Evolutionary conservation across 2,113 vertebrate species (phyloP).

Genomic region (Regulus satrapa): DNA sequence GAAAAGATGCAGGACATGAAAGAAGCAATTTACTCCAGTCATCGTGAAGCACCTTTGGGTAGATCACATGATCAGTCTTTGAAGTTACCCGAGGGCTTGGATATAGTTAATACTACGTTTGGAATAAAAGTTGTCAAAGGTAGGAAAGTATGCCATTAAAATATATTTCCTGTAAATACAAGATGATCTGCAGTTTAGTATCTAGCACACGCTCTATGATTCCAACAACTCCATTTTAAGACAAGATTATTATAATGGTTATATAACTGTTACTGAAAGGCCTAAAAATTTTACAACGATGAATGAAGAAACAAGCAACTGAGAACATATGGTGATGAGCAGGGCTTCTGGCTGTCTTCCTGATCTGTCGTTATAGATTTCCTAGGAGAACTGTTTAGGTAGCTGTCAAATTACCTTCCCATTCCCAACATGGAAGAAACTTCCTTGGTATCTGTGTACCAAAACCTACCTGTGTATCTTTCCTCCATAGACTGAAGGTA

Average conservation of each 20-base stretch:
- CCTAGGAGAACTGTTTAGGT: background rate
- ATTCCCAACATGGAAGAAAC: background rate
- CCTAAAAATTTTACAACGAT: background rate
- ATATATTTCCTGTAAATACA: background rate
- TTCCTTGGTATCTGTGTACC: no score
- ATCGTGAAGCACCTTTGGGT: constrained; percentile 71
- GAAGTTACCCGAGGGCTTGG: constrained; percentile 72
- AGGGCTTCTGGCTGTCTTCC: background rate
- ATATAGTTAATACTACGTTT: constrained; percentile 72
- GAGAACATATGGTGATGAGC: background rate
- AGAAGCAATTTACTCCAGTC: constrained; percentile 74
- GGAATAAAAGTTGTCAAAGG: constrained; percentile 66
- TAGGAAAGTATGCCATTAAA: constrained; percentile 16
- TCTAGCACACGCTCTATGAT: background rate
- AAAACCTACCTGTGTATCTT: background rate
- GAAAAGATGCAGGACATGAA: constrained; percentile 75
- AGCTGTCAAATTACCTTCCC: background rate
- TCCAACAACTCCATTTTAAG: background rate
- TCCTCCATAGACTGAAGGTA: background rate
- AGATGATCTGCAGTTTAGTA: background rate
- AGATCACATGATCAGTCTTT: constrained; percentile 67
- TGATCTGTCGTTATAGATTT: background rate
- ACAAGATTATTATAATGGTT: background rate
- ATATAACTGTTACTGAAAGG: background rate
- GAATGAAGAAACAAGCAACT: background rate